Evolutionary conservation across 2,113 vertebrate genomes (phyloP), one percentile per base, ranked within the genome.

Genomic region (Coracopsis vasa): DNA sequence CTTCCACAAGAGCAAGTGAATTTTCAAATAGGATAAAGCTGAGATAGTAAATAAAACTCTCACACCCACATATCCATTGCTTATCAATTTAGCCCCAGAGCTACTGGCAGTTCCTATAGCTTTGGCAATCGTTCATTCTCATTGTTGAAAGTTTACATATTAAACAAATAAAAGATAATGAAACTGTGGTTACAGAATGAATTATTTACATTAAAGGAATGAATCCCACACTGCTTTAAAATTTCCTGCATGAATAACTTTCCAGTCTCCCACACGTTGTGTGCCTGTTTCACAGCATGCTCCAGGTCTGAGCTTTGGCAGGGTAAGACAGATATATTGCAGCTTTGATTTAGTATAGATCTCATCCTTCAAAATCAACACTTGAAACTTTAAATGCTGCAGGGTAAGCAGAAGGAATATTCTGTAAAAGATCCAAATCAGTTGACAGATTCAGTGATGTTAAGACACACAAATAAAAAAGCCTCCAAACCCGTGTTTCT

Each of bases 121-220:
- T 80, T 53, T 90, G 84, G 79, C 70, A 82, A 24, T 69, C 7
- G 4, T 28, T 93, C 53, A 21, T 64, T 92, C 79, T 80, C 53
- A 31, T 25, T 75, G 78, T 33, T 94, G 91, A 91, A 90, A 91
- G 71, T 86, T 73, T 86, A 93, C 58, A 82, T 37, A 47, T 16
- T 61, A n/a, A 56, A 80, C 48, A 71, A 75, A 25, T 8, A 60
- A 91, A 81, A 71, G 66, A 80, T n/a, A 91, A 90, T 65, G 78
- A 95, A 97, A 72, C 51, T 85, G 67, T 53, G 88, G 83, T 88
- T 94, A 58, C 27, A 74, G 61, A 87, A 90, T n/a, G 31, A 95
- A 60, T 86, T 91, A 79, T 67, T 96, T 92, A 89, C 65, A 79
- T 25, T 31, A 74, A 81, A 92, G 77, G 86, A 89, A 1, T 79